Evolutionary conservation across 2,797 vertebrate genomes (phyloP).

Genomic region (Natrix natrix): DNA sequence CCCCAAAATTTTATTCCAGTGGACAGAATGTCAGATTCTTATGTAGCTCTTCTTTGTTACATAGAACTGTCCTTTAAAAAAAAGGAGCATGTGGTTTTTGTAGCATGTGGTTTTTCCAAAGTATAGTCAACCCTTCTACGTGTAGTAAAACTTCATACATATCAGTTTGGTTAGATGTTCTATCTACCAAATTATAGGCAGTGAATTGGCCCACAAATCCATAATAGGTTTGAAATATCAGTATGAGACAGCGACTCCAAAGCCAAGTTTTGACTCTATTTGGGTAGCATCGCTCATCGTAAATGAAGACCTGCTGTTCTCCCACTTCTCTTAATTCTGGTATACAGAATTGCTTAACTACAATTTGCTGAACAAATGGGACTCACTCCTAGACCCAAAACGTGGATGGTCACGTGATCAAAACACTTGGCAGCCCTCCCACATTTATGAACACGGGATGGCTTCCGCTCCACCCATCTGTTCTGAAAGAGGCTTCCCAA

Average conservation of each 20-base stretch:
- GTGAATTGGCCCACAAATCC: background rate
- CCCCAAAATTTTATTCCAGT: background rate
- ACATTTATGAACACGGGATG: too few species aligned
- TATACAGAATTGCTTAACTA: background rate
- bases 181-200: background rate
- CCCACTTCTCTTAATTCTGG: background rate
- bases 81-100: background rate
- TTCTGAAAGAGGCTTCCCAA: too few species aligned
- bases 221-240: background rate
- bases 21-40: background rate
- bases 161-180: background rate
- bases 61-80: background rate
- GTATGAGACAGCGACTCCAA: background rate
- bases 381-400: background rate
- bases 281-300: background rate
- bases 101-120: background rate
- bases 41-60: background rate
- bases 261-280: background rate
- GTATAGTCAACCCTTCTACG: background rate
- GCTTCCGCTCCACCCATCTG: too few species aligned
- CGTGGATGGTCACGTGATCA: too few species aligned
- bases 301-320: background rate
- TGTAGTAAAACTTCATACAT: background rate
- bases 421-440: too few species aligned
- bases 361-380: too few species aligned